Conservation (phyloP, 2,797 vertebrate species). For the Spatula versicolor region DNA sequence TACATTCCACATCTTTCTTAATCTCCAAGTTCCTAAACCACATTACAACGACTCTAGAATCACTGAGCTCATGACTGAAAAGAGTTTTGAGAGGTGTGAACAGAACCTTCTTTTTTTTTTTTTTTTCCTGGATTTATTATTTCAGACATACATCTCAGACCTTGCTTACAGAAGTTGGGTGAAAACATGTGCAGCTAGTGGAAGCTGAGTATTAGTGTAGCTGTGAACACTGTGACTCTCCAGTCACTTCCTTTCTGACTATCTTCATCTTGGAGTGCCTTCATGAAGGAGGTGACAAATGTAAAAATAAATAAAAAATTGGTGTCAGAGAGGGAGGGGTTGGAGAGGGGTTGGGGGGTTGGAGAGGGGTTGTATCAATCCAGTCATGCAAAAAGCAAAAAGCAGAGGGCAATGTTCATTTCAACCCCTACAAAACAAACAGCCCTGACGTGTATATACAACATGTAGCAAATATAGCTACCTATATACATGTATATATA, state of each 20-base stretch:
- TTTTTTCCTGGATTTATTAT: slow-evolving; percentile 10
- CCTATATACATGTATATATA: neutral
- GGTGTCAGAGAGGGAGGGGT: too few species aligned
- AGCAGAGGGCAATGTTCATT: neutral
- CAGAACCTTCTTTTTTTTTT: neutral
- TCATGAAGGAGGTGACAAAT: neutral
- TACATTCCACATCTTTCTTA: neutral
- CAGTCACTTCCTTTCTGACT: neutral
- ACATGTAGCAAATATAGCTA: neutral
- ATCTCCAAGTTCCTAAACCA: neutral
- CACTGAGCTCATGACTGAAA: neutral
- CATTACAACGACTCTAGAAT: neutral
- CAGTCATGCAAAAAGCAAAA: neutral
- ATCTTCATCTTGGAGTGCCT: neutral
- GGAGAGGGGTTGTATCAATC: neutral
- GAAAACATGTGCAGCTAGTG: neutral
- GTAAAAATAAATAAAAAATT: neutral
- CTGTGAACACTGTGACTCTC: neutral
- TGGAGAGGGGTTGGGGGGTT: too few species aligned
- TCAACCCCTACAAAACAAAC: neutral
- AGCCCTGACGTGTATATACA: neutral
- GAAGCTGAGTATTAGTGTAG: neutral
- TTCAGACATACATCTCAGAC: neutral
- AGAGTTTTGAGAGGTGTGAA: neutral
- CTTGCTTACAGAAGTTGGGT: neutral